Base-by-base conservation (phyloP, 2,888 invertebrate genomes). In the Strigamia transsilvanica region DNA sequence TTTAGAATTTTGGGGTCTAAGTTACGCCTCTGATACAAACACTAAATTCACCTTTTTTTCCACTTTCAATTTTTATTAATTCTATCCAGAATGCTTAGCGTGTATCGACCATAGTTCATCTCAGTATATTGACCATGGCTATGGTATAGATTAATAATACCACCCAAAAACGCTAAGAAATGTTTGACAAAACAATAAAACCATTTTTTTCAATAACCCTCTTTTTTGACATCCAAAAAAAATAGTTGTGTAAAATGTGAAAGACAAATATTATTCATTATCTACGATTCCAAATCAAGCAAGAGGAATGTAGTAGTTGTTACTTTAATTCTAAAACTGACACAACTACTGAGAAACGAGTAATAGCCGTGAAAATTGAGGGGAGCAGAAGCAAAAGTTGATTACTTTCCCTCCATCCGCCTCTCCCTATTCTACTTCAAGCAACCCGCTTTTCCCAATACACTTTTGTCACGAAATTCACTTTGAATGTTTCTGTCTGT, bases 351-450 rank as follows among this genome's bases (percentile, higher is more conserved):
- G 51, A 51, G 51, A 51, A 51, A 51, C 51, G 51, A 51, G 18
- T 51, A 51, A 51, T 51, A 51, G 51, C 51, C 51, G 51, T 51
- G 51, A 51, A 51, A 51, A 51, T 51, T 51, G 51, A 51, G 51
- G 51, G 51, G 51, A 51, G 51, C 51, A 51, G 51, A 51, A 51
- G 51, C 51, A 51, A 51, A 51, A 51, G 51, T 51, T 51, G 51
- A 51, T 51, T 51, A 51, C 51, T 51, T 51, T 51, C n/a, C 51
- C 13, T 18, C 51, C 42, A 13, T 51, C 51, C 51, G 51, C n/a
- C 51, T 51, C 51, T 51, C 51, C 51, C 51, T n/a, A 51, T n/a
- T 51, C 51, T 51, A 51, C 51, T 51, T 51, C 51, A 51, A 51
- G 51, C 51, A 51, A 51, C 51, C 51, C 51, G 51, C 51, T 51